Evolutionary conservation across 2,797 vertebrate genomes (phyloP), one percentile per base, ranked within the genome.

Genomic region (Catamblyrhynchus diadema): DNA sequence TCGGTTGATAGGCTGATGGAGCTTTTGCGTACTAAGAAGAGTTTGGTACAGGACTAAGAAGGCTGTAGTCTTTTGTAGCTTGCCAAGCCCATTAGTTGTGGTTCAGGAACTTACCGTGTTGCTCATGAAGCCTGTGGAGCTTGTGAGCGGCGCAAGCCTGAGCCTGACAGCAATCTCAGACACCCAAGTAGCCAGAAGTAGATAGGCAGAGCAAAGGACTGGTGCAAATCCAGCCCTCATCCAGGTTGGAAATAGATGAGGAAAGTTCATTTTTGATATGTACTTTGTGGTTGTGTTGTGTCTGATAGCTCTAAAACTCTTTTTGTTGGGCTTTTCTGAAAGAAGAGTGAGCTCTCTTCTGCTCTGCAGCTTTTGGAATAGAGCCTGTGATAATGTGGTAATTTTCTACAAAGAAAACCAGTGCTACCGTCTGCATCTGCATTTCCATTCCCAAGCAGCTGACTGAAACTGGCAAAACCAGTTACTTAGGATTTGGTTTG

Each of bases 381-480:
- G 44, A 61, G 54, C 47, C 53, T 62, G 44, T 80, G 67, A 42
- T 82, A 39, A 15, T 78, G 84, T 74, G 37, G 12, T 79, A 54
- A 54, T 64, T 57, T 93, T 91, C 53, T n/a, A 56, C 62, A 35
- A 69, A 90, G 72, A 79, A 83, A 86, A 62, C 73, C 23, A 70
- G 48, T 59, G 69, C 64, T 88, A 25, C 74, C 37, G 33, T 95
- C 72, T 95, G 74, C 70, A 61, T 91, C 81, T 87, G 78, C 21
- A 78, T 89, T 93, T 96, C 53, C 75, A 84, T 93, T 94, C 73
- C 23, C 44, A 56, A 86, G 81, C 71, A 90, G 41, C 91, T 83
- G 75, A 75, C 56, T 88, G 82, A 90, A 96, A 95, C 95, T 83
- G 82, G 95, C 85, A 67, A 87, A 91, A 95, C 92, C 50, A 13